Base-by-base conservation (phyloP, 2,797 vertebrate species). In the Neomorphus geoffroyi region DNA sequence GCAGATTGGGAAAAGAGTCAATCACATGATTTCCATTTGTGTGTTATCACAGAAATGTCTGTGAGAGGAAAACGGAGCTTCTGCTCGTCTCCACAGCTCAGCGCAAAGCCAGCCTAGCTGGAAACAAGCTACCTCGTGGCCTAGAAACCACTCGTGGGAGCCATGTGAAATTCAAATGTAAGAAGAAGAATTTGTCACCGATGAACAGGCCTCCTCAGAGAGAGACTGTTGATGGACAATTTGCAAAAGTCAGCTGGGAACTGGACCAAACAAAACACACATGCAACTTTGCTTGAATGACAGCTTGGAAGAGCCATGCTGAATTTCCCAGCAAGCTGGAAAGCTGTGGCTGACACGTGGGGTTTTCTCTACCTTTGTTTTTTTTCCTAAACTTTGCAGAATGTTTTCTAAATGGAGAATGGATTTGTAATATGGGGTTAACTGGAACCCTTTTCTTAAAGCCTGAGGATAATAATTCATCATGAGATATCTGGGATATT, bases 1-100 rank as follows among this genome's bases (percentile, higher is more conserved):
- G 74, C 83, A 93, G 90, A 81, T 18, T 84, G 69, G 32, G 75
- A 87, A 81, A 84, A 57, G 80, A 93, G 79, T 95, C 72, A 91
- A 39, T 95, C 72, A 86, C 91, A 83, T 74, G 87, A 85, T 89
- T 95, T 93, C 89, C 79, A 78, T 91, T 96, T 86, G 45, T 67
- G 18, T 91, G 75, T 61, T 92, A 92, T 92, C 75, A 61, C 0
- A 24, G 75, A 92, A 91, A 92, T 61, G 93, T 91, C 84, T 97
- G 74, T 60, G 72, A 80, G 57, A 96, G 46, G 41, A 93, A 91
- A 93, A 86, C 33, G 41, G 72, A 97, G 77, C 86, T 95, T 94
- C 91, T 96, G 91, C 86, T 80, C 6, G 0, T 88, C 72, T 94
- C 89, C 65, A 46, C 33, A 78, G 61, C 89, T 94, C 65, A 41